Percentiles rank a stretch among this genome's conserved stretches.
Conservation (phyloP, 2,888 invertebrate genomes). For the Lepetodrilus schrolli region DNA sequence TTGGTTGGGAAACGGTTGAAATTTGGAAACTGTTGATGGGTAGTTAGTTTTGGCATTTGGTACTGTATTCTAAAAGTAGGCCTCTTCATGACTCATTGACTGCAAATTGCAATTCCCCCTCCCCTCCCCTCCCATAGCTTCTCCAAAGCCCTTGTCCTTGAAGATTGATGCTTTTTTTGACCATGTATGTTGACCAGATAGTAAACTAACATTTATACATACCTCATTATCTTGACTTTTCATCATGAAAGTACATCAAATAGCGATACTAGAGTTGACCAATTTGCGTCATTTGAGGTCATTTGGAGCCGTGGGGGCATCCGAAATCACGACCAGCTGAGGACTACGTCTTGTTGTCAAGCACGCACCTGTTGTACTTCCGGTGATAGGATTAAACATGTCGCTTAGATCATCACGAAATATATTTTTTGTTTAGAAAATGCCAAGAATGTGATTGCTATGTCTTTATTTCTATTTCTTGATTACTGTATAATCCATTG, state of each 20-base stretch:
- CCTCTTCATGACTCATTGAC: no score
- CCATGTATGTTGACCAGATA: no score
- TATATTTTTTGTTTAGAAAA: not conserved
- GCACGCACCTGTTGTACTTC: conserved; percentile 46
- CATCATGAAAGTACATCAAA: not conserved
- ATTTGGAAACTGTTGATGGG: no score
- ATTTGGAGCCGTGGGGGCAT: not conserved
- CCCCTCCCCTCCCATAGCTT: no score
- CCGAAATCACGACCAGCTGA: not conserved
- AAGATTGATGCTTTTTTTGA: no score
- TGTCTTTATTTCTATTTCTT: not conserved
- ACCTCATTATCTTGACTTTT: conserved; percentile 7
- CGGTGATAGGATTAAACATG: conserved; percentile 30
- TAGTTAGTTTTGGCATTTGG: no score
- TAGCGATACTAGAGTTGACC: not conserved
- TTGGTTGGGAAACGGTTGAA: no score
- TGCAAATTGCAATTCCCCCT: no score
- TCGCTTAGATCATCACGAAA: conserved; percentile 38
- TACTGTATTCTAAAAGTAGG: no score
- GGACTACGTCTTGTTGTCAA: conserved; percentile 54
- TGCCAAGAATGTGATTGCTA: not conserved
- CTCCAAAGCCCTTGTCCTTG: no score
- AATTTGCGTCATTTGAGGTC: not conserved
- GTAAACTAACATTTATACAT: no score
- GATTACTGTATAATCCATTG: not conserved